A percentile compares a stretch with the other conserved stretches of the same genome.
Conservation (phyloP, 2,888 invertebrate genomes). For the Cotesia congregata region DNA sequence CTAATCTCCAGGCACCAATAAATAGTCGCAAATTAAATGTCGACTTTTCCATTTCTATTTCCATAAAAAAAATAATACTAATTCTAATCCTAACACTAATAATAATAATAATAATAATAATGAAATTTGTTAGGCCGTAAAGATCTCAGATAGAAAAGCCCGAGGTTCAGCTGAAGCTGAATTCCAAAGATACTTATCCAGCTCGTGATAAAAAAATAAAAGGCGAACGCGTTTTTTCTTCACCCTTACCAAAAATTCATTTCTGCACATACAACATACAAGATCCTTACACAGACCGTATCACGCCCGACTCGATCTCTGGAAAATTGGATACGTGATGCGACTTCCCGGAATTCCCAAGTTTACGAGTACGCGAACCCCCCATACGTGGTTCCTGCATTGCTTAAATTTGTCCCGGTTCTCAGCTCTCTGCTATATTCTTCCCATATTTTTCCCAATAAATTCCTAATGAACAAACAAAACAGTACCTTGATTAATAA, state of each 20-base stretch:
- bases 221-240: background rate
- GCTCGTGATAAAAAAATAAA: background rate
- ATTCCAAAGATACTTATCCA: background rate
- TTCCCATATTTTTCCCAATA: conserved; percentile 9
- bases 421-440: background rate
- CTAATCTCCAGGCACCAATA: background rate
- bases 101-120: background rate
- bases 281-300: background rate
- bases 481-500: too few species aligned
- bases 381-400: conserved; percentile 27
- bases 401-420: conserved; percentile 22
- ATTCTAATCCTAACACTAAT: too few species aligned
- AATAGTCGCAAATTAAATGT: background rate
- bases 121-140: background rate
- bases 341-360: conserved; percentile 60
- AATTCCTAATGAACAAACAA: background rate
- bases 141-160: background rate
- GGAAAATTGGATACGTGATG: conserved; percentile 69
- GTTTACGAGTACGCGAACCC: conserved; percentile 56
- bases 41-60: background rate
- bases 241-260: conserved; percentile 1
- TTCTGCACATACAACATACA: background rate
- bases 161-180: background rate
- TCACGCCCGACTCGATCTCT: conserved; percentile 61
- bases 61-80: background rate